These are phyloP conservation scores for Calosoma granatense DNA, from an alignment of 1,140 invertebrate species.

Conservation along the genomic window DNA sequence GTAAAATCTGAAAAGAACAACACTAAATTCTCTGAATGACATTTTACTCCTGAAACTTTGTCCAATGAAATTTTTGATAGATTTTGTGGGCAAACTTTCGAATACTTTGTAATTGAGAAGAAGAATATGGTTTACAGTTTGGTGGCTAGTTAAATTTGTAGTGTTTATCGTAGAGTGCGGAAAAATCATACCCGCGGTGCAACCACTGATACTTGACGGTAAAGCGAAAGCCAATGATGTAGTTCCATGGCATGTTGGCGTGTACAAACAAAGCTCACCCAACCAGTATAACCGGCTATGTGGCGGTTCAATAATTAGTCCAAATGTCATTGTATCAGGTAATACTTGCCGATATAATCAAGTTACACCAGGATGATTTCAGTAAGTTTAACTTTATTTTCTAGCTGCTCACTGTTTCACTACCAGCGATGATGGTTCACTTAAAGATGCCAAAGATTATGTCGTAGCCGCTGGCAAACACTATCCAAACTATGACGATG, in stretches of 20 bases:
- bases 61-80: too few relatives aligned
- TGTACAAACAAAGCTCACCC: slow-evolving; percentile 39
- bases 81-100: too few relatives aligned
- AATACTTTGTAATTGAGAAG: too few relatives aligned
- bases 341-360: slow-evolving; percentile 2
- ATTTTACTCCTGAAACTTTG: too few relatives aligned
- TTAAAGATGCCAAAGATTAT: neutral
- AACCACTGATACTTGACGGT: slow-evolving; percentile 31
- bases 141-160: too few relatives aligned
- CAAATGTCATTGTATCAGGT: slow-evolving; percentile 28
- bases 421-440: neutral
- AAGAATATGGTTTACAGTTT: too few relatives aligned
- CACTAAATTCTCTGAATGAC: too few relatives aligned
- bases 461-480: neutral
- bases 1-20: slow-evolving; percentile 1
- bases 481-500: neutral
- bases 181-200: slow-evolving; percentile 25
- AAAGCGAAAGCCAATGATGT: slow-evolving; percentile 30
- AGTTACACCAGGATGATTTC: neutral
- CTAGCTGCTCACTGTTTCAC: slow-evolving; percentile 12
- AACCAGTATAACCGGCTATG: slow-evolving; percentile 28
- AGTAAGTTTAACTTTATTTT: neutral
- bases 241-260: slow-evolving; percentile 46
- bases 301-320: slow-evolving; percentile 37
- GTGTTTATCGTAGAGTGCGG: slow-evolving; percentile 39